Conservation (phyloP, 2,888 invertebrate species). For the Meta bourneti region DNA sequence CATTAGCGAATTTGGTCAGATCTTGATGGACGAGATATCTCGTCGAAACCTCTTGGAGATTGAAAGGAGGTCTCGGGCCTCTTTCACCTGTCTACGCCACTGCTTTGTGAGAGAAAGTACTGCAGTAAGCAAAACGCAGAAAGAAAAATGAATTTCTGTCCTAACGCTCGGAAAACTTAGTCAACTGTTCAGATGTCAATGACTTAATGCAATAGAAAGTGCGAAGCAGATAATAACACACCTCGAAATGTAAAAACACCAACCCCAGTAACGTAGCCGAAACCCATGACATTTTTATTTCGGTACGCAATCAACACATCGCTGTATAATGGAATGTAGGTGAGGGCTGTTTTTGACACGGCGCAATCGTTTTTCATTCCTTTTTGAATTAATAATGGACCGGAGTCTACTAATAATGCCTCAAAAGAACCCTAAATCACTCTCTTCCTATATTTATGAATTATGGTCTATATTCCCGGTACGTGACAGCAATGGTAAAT, state of each 20-base stretch:
- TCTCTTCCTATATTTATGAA: conserved; percentile 72
- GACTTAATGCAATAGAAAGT: conserved; percentile 12
- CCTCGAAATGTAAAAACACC: conserved; percentile 6
- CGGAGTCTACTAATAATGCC: conserved; percentile 61
- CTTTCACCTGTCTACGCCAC: no score
- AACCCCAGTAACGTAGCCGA: not conserved
- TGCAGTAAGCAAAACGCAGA: no score
- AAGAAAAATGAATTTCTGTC: not conserved
- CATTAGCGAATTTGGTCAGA: no score
- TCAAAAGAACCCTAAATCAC: conserved; percentile 67
- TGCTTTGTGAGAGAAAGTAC: no score
- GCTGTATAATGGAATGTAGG: conserved; percentile 20
- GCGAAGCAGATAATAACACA: conserved; percentile 6
- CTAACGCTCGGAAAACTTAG: no score
- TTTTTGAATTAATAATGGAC: conserved; percentile 72
- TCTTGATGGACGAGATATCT: no score
- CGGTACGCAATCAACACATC: conserved; percentile 29
- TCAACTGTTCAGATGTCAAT: not conserved
- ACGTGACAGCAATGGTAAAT: conserved; percentile 75
- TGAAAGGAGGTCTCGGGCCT: no score
- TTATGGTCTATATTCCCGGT: conserved; percentile 67
- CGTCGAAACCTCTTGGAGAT: no score
- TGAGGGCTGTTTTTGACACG: conserved; percentile 47
- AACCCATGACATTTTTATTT: conserved; percentile 36
- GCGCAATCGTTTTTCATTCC: conserved; percentile 66